Percentiles rank a stretch among this genome's conserved stretches.
Evolutionary conservation across 2,888 invertebrate genomes (phyloP).

Genomic region (Lottia scabra): DNA sequence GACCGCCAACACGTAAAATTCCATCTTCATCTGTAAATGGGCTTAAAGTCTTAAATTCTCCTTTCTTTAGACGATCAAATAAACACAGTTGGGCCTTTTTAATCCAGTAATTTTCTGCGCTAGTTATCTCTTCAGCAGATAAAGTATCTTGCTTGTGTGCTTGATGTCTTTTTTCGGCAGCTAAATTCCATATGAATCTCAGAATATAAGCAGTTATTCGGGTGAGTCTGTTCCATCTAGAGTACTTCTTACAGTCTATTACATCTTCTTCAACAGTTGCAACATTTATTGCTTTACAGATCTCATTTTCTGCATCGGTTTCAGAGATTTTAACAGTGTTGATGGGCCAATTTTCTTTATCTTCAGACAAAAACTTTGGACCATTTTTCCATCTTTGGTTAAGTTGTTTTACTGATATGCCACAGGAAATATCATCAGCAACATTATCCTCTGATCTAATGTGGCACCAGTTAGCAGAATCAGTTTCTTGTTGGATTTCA

Average conservation of each 20-base stretch:
- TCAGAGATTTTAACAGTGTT: neutral
- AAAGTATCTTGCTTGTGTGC: neutral
- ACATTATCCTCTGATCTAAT: neutral
- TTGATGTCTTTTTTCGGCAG: neutral
- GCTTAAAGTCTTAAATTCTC: neutral
- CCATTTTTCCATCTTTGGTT: neutral
- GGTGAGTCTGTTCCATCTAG: neutral
- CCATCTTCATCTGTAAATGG: constrained; percentile 3
- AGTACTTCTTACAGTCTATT: neutral
- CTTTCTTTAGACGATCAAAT: neutral
- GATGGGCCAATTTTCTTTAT: neutral
- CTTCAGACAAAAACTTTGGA: neutral
- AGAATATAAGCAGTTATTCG: neutral
- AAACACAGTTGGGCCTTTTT: neutral
- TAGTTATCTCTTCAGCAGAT: neutral
- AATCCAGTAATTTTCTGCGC: neutral
- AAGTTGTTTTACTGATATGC: neutral
- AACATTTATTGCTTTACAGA: neutral
- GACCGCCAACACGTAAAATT: neutral
- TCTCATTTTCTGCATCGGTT: neutral
- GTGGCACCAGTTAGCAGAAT: neutral
- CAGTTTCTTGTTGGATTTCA: neutral
- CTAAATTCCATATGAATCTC: neutral
- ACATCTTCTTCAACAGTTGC: neutral
- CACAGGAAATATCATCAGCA: neutral